phyloP scores from a whole-genome alignment of 1,140 invertebrate genomes.

The Teleopsis dalmanni region DNA sequence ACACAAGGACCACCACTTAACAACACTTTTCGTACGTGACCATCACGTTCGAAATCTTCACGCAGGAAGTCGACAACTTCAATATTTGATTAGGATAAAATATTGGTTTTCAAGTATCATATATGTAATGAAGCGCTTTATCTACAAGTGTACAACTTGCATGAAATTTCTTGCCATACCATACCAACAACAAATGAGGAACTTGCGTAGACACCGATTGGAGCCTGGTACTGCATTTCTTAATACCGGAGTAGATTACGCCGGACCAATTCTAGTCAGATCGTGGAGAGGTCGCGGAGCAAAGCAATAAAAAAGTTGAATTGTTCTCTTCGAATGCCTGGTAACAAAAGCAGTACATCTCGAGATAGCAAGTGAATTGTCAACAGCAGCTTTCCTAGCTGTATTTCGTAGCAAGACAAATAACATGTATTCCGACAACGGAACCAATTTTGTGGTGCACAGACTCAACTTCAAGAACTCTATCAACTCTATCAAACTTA shows the following conservation, averaged over 20 bases:
- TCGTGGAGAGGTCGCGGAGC: conserved; percentile 4
- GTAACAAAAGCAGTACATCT: no score
- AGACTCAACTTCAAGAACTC: no score
- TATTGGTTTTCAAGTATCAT: conserved; percentile 7
- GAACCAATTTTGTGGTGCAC: no score
- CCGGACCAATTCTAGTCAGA: not conserved
- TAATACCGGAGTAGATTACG: conserved; percentile 1
- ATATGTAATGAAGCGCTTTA: not conserved
- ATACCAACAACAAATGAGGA: conserved; percentile 2
- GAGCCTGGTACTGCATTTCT: conserved; percentile 1
- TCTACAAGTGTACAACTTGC: conserved; percentile 7
- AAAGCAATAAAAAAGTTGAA: no score
- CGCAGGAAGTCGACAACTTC: conserved; percentile 8
- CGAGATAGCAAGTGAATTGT: no score
- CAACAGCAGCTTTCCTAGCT: no score
- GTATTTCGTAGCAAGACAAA: no score
- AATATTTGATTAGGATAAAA: conserved; percentile 5
- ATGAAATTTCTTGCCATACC: conserved; percentile 1
- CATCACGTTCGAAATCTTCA: conserved; percentile 4
- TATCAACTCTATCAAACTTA: no score
- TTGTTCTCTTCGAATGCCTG: no score
- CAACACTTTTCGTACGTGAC: conserved; percentile 1
- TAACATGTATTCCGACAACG: no score
- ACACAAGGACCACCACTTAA: conserved; percentile 1
- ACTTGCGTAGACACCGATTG: not conserved